phyloP scores from a whole-genome alignment of 2,797 vertebrate genomes.

The Arrhamphus sclerolepis region DNA sequence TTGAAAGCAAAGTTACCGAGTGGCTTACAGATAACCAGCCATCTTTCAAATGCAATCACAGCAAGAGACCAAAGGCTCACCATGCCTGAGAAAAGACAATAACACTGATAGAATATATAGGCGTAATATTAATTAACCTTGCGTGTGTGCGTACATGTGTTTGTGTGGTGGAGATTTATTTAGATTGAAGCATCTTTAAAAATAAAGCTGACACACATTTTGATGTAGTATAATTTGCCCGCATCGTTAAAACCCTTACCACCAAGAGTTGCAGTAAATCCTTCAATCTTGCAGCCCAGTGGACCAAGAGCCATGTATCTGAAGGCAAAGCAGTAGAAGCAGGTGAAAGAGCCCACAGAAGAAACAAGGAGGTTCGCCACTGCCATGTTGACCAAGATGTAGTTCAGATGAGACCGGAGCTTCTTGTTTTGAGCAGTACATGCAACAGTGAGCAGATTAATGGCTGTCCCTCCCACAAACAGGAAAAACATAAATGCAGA shows the following conservation, averaged over 20 bases:
- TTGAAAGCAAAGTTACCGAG: conserved; percentile 81
- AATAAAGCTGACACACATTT: background rate
- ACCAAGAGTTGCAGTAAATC: conserved; percentile 77
- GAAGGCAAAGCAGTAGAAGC: conserved; percentile 75
- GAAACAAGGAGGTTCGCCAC: conserved; percentile 81
- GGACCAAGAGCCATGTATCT: conserved; percentile 79
- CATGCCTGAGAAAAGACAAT: conserved; percentile 72
- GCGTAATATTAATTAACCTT: no score
- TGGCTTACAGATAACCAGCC: conserved; percentile 84
- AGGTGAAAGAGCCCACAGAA: conserved; percentile 76
- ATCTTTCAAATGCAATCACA: conserved; percentile 81
- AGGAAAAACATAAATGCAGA: conserved; percentile 79
- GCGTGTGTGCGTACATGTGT: no score
- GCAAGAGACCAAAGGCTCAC: conserved; percentile 84
- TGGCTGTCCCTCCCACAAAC: conserved; percentile 63
- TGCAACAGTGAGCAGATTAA: conserved; percentile 79
- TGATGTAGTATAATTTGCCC: background rate
- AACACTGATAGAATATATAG: background rate
- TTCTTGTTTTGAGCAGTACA: conserved; percentile 83
- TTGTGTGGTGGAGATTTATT: no score
- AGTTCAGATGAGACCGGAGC: conserved; percentile 84
- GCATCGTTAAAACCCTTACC: conserved; percentile 56
- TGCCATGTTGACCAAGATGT: conserved; percentile 85
- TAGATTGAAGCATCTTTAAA: no score
- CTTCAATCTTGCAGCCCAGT: conserved; percentile 80